These are phyloP conservation scores for Tachycineta bicolor DNA, from an alignment of 2,113 vertebrate genomes.

Conservation along the genomic window DNA sequence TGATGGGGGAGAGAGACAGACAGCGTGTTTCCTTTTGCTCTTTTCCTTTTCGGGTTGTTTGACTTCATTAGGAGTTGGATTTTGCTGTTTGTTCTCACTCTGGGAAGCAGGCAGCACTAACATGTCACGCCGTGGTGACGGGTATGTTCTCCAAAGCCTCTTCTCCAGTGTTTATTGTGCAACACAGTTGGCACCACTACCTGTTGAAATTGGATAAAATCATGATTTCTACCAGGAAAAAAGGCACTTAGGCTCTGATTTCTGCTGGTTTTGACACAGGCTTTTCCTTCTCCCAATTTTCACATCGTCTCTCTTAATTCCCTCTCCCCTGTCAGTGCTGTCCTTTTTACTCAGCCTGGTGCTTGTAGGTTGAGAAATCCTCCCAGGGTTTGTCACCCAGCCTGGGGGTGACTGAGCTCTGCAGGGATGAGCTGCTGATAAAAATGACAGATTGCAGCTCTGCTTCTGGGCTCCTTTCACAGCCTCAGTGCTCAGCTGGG, in stretches of 20 bases:
- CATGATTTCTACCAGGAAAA: not conserved
- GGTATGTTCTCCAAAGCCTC: not conserved
- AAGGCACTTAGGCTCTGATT: not conserved
- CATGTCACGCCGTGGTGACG: not conserved
- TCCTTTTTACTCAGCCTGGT: not conserved
- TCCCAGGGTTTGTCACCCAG: not conserved
- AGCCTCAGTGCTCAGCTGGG: not conserved
- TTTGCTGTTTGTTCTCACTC: constrained; percentile 45
- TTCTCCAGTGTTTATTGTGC: not conserved
- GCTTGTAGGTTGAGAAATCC: not conserved
- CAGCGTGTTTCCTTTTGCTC: constrained; percentile 8
- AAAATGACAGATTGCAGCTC: not conserved
- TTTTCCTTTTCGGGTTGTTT: constrained; percentile 29
- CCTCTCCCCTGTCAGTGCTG: not conserved
- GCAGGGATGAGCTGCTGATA: rapidly evolving
- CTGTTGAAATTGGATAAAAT: constrained; percentile 13
- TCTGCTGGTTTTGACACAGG: not conserved
- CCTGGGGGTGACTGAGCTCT: not conserved
- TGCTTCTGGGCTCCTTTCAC: not conserved
- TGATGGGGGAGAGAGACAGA: not conserved
- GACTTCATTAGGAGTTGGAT: constrained; percentile 50
- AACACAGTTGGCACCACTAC: constrained; percentile 9
- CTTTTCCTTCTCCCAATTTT: not conserved
- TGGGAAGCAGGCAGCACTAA: not conserved
- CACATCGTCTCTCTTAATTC: not conserved